Conservation (phyloP, 2,888 invertebrate species). For the Kryphioiulus occultus region DNA sequence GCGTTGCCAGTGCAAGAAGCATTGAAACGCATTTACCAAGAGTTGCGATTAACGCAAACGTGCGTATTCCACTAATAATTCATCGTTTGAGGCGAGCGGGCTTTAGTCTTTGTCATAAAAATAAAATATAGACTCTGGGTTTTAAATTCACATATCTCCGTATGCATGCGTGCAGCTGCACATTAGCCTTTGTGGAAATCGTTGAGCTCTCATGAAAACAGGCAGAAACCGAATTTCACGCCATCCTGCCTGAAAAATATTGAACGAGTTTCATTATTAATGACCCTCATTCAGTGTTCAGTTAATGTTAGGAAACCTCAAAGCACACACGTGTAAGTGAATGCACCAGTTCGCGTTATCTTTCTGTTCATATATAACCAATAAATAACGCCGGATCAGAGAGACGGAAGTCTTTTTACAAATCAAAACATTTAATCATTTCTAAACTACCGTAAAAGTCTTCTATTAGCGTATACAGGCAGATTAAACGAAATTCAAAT, state of each 20-base stretch:
- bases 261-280: not conserved
- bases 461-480: not conserved
- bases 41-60: not conserved
- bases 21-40: not conserved
- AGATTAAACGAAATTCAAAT: too few species aligned
- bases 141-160: not conserved
- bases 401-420: not conserved
- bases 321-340: not conserved
- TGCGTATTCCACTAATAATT: not conserved
- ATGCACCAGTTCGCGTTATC: not conserved
- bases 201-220: constrained; percentile 6
- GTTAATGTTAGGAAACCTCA: constrained; percentile 1
- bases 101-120: constrained; percentile 31
- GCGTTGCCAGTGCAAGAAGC: not conserved
- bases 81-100: constrained; percentile 20
- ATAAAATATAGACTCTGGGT: constrained; percentile 22
- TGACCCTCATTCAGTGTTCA: not conserved
- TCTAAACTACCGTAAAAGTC: not conserved
- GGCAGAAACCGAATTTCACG: constrained; percentile 31
- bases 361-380: not conserved
- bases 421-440: not conserved
- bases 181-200: not conserved
- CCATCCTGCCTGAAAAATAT: constrained; percentile 8
- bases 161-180: not conserved
- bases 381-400: not conserved